A percentile compares a stretch with the other conserved stretches of the same genome.
Conservation (phyloP, 2,113 vertebrate species). For the Panurus biarmicus region DNA sequence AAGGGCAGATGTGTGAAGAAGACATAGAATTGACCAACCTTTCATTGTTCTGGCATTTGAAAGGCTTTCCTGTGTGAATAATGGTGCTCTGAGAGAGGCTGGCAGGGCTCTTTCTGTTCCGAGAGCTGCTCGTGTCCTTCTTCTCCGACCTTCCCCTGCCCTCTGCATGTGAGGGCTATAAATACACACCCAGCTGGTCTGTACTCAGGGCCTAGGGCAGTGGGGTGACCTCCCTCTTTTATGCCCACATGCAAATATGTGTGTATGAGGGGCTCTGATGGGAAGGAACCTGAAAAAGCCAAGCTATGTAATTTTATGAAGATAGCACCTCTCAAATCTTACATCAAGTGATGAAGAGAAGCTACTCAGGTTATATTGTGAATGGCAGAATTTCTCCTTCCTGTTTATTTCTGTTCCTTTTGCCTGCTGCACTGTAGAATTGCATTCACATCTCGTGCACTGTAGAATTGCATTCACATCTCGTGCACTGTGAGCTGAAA, state of each 20-base stretch:
- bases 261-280: neutral
- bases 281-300: neutral
- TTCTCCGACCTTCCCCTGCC: neutral
- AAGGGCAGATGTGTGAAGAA: neutral
- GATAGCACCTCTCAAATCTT: neutral
- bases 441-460: neutral
- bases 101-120: neutral
- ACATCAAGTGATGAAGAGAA: neutral
- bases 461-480: neutral
- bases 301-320: neutral
- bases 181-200: neutral
- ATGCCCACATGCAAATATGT: neutral
- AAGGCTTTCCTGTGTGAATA: neutral
- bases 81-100: neutral
- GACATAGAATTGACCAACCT: neutral
- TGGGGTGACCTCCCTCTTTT: neutral
- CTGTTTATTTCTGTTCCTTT: neutral
- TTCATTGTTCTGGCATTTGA: neutral
- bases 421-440: neutral
- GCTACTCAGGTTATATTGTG: neutral
- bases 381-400: neutral
- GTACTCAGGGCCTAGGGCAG: neutral
- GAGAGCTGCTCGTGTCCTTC: neutral
- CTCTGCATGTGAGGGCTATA: neutral
- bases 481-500: neutral